Evolutionary conservation across 2,888 invertebrate species (phyloP), one percentile per base, ranked within the genome.

Genomic region (Ryuthela nishihirai): DNA sequence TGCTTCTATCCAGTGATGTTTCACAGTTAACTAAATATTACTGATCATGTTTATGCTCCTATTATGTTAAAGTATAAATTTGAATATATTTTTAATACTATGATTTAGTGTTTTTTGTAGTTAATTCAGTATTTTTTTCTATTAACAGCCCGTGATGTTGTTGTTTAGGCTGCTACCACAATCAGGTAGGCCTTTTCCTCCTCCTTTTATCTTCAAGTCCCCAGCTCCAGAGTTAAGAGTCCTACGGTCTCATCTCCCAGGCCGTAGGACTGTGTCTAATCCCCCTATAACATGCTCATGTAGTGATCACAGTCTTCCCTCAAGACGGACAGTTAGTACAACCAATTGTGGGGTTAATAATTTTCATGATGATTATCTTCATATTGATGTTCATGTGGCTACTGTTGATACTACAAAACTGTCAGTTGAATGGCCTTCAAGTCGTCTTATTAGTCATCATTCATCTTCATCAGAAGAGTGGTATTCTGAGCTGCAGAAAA

Each of bases 141-240:
- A 68, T 72, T 81, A 81, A 48, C 84, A 88, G 88, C 88, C 88
- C 70, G 85, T 88, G 76, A 87, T 83, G 79, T 80, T 87, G 69
- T 82, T 81, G 72, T 80, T 84, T 76, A 77, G 81, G 75, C 80
- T 88, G 68, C 81, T 81, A 72, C 77, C 80, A 71, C 83, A 85
- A 73, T 80, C 87, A 87, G 88, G 88, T 87, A 56, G 45, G 49
- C 34, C 29, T 39, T 12, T 39, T 18, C 39, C 21, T 5, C 24
- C n/a, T 18, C 39, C 39, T 4, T 17, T 18, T 17, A 39, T 39
- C 12, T n/a, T 39, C 18, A 20, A 17, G 12, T 39, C 12, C 2
- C 39, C 39, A 5, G 17, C 39, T 12, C 39, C 21, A 10, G 39
- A 39, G 18, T 17, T 20, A 12, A 17, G n/a, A 10, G 18, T 24